A percentile compares a stretch with the other conserved stretches of the same genome.
Evolutionary conservation across 2,113 vertebrate species (phyloP).

Genomic region (Poeciliopsis prolifica): DNA sequence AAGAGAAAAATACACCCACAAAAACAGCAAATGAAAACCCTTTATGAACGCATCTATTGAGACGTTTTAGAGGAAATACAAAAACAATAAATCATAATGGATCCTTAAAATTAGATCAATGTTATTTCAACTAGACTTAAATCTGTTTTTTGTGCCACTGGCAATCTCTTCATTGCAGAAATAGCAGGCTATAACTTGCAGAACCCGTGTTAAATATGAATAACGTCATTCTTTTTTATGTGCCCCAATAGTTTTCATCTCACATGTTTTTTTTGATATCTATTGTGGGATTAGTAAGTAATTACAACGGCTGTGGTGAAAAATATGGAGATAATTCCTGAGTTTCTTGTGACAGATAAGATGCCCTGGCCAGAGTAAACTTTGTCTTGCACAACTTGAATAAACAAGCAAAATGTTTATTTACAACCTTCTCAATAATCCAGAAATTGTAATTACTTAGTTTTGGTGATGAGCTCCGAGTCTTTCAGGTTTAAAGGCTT

Average conservation of each 20-base stretch:
- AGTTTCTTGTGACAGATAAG: background rate
- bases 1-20: background rate
- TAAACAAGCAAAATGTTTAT: background rate
- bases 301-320: background rate
- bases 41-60: background rate
- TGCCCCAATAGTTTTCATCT: background rate
- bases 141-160: background rate
- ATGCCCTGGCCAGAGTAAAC: background rate
- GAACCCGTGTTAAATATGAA: background rate
- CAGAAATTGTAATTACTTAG: too few relatives aligned
- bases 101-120: background rate
- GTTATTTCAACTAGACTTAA: background rate
- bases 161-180: background rate
- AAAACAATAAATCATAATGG: background rate
- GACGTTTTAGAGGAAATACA: background rate
- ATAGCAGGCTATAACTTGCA: background rate
- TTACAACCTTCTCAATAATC: background rate
- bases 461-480: too few relatives aligned
- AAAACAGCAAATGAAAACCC: conserved; percentile 5
- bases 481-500: too few relatives aligned
- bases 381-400: background rate
- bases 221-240: background rate
- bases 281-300: background rate
- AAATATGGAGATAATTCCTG: background rate
- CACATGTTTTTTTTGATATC: background rate